These are phyloP conservation scores for Pelochelys cantorii DNA, from an alignment of 2,797 vertebrate genomes.

Conservation along the genomic window DNA sequence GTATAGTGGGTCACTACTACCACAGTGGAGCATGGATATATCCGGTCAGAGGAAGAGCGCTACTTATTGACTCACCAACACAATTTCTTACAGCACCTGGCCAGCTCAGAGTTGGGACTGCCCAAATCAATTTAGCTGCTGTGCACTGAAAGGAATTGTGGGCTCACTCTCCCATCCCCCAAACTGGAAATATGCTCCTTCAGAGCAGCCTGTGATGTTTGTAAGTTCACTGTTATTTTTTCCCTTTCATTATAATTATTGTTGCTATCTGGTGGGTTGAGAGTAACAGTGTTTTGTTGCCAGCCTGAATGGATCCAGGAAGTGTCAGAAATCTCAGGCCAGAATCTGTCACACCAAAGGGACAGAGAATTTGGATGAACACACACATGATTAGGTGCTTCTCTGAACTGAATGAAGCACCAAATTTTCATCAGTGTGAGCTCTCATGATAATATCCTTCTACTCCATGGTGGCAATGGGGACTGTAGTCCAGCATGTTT, in stretches of 20 bases:
- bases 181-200: constrained; percentile 2
- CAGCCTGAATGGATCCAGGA: not conserved
- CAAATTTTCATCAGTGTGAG: not conserved
- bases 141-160: constrained; percentile 30
- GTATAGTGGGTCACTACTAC: not conserved
- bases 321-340: not conserved
- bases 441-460: not conserved
- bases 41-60: not conserved
- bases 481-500: not conserved
- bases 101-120: not conserved
- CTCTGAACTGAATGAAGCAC: not conserved
- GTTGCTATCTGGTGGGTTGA: not conserved
- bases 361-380: not conserved
- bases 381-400: not conserved
- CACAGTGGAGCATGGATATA: not conserved
- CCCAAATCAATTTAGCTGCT: constrained; percentile 35
- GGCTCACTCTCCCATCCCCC: not conserved
- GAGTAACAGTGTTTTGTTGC: not conserved
- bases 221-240: constrained; percentile 23
- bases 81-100: not conserved
- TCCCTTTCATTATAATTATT: constrained; percentile 40
- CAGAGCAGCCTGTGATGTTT: not conserved
- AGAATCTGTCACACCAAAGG: not conserved
- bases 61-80: constrained; percentile 1
- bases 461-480: not conserved